These are phyloP conservation scores for Acanthococcus lagerstroemiae DNA, from an alignment of 2,888 invertebrate genomes.

Conservation along the genomic window DNA sequence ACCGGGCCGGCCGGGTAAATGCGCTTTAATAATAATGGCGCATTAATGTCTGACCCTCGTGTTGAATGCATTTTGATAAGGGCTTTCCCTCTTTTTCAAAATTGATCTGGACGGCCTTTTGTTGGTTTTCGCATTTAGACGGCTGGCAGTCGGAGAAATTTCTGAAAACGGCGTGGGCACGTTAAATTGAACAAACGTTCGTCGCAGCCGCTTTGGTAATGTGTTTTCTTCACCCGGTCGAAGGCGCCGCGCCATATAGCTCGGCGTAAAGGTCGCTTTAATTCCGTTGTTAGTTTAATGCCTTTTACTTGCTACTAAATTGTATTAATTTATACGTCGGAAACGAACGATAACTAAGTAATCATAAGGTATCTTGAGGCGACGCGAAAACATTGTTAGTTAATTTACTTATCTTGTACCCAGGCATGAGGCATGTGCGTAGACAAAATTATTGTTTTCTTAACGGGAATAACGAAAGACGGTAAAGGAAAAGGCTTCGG, in stretches of 20 bases:
- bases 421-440: too few relatives aligned
- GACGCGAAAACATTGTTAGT: conserved; percentile 25
- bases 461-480: too few relatives aligned
- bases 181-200: background rate
- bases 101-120: background rate
- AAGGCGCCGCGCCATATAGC: background rate
- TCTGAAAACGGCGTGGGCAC: background rate
- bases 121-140: conserved; percentile 21
- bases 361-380: conserved; percentile 3
- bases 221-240: background rate
- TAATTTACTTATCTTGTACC: conserved; percentile 28
- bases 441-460: too few relatives aligned
- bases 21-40: conserved; percentile 27
- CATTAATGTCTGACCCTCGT: conserved; percentile 12
- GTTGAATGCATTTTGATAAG: conserved; percentile 28
- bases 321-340: conserved; percentile 29
- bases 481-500: too few relatives aligned
- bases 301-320: conserved; percentile 20
- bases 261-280: conserved; percentile 13
- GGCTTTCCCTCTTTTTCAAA: background rate
- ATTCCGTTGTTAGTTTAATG: conserved; percentile 16
- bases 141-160: conserved; percentile 2
- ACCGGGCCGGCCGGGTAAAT: conserved; percentile 12
- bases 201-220: background rate
- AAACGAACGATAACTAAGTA: conserved; percentile 28